Percentiles rank a stretch among this genome's conserved stretches.
Evolutionary conservation across 2,113 vertebrate species (phyloP).

Genomic region (Syngnathus scovelli): DNA sequence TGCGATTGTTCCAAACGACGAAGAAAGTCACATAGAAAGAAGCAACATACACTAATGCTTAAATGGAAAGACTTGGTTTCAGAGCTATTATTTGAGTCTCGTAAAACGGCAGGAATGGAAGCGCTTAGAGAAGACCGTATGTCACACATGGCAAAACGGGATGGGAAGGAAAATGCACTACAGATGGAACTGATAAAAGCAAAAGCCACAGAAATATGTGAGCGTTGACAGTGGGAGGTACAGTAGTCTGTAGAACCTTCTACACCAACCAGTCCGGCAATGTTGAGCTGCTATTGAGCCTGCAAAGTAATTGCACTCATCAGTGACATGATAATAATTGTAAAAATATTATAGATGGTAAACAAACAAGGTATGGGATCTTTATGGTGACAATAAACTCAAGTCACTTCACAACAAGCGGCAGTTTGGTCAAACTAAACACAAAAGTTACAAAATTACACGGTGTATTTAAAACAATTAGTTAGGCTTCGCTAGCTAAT

Average conservation of each 20-base stretch:
- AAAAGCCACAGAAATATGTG: constrained; percentile 27
- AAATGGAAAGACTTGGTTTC: not conserved
- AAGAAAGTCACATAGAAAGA: constrained; percentile 18
- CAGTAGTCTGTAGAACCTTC: constrained; percentile 15
- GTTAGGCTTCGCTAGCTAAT: no score
- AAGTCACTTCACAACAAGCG: no score
- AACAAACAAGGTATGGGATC: not conserved
- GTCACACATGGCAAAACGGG: not conserved
- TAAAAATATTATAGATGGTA: not conserved
- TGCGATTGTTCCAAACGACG: constrained; percentile 64
- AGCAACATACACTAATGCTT: constrained; percentile 9
- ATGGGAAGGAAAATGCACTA: constrained; percentile 7
- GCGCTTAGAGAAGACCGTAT: constrained; percentile 4
- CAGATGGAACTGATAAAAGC: constrained; percentile 16
- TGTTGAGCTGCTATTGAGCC: not conserved
- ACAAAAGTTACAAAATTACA: no score
- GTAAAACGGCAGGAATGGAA: not conserved
- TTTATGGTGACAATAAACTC: no score
- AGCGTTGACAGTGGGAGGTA: constrained; percentile 19
- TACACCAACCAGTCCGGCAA: not conserved
- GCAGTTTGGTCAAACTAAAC: no score
- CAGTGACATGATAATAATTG: not conserved
- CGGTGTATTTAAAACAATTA: no score
- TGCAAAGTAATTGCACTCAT: not conserved
- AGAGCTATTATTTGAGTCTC: not conserved